Percentiles rank a stretch among this genome's conserved stretches.
Conservation (phyloP, 2,888 invertebrate genomes). For the Hecatera dysodea region DNA sequence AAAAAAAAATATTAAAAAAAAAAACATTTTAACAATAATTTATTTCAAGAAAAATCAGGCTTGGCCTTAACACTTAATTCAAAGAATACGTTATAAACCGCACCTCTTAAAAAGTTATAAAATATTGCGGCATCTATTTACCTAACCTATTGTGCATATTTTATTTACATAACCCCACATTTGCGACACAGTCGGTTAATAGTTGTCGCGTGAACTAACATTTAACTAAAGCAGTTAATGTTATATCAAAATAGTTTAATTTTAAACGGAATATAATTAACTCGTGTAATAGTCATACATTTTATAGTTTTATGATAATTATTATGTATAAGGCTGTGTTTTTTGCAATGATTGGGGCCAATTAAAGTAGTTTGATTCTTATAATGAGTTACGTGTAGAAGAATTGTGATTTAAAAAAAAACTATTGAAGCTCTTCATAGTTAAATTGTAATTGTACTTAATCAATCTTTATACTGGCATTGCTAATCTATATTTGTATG, state of each 20-base stretch:
- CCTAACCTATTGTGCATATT: constrained; percentile 58
- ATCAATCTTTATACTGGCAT: too few relatives aligned
- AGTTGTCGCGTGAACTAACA: constrained; percentile 21
- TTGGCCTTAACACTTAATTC: constrained; percentile 60
- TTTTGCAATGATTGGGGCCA: neutral
- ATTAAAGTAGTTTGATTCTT: neutral
- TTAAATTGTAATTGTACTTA: too few relatives aligned
- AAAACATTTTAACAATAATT: neutral
- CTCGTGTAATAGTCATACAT: constrained; percentile 6
- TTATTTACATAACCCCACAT: constrained; percentile 60
- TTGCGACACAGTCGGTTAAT: constrained; percentile 44
- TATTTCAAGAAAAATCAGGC: neutral
- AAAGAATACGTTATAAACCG: constrained; percentile 58
- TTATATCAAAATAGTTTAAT: neutral
- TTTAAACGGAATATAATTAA: constrained; percentile 28
- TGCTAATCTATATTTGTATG: too few relatives aligned
- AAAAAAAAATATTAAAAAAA: neutral
- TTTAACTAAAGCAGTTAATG: neutral
- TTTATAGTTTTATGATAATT: constrained; percentile 27
- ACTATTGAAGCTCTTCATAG: too few relatives aligned
- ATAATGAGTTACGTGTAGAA: too few relatives aligned
- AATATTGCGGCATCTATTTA: constrained; percentile 59
- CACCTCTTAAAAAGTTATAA: constrained; percentile 58
- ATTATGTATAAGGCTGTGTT: constrained; percentile 12
- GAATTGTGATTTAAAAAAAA: too few relatives aligned